Percentiles rank a stretch among this genome's conserved stretches.
Conservation (phyloP, 2,113 vertebrate genomes). For the Bambusicola thoracicus region DNA sequence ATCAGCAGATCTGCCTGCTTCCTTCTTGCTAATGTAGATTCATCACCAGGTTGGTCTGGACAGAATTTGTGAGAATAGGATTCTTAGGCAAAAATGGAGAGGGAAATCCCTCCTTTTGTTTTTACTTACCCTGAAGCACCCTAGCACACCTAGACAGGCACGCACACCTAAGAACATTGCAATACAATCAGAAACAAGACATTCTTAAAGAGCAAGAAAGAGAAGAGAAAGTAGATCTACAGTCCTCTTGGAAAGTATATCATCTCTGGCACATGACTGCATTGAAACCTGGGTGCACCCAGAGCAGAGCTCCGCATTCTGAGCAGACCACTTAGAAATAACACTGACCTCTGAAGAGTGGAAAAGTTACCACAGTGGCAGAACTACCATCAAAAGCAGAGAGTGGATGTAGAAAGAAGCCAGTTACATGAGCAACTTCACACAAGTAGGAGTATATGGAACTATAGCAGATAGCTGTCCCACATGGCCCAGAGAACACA, state of each 20-base stretch:
- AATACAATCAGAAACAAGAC: neutral
- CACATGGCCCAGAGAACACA: neutral
- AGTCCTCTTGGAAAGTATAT: neutral
- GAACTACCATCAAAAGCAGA: neutral
- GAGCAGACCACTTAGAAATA: neutral
- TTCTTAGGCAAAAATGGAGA: neutral
- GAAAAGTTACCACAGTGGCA: neutral
- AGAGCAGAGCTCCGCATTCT: rapidly evolving
- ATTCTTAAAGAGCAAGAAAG: neutral
- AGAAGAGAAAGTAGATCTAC: neutral
- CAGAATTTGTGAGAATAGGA: neutral
- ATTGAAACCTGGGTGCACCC: neutral
- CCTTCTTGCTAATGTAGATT: rapidly evolving
- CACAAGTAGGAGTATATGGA: neutral
- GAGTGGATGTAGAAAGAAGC: neutral
- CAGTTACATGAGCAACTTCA: neutral
- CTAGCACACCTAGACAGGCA: neutral
- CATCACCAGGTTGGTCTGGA: neutral
- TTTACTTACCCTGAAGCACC: neutral
- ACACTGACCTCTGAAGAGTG: neutral
- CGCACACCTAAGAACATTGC: rapidly evolving
- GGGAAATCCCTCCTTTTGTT: neutral
- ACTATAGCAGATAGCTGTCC: neutral
- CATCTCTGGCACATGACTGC: rapidly evolving
- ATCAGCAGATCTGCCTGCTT: neutral